A percentile compares a stretch with the other conserved stretches of the same genome.
Conservation (phyloP, 2,797 vertebrate species). For the Rhynchotus rufescens region DNA sequence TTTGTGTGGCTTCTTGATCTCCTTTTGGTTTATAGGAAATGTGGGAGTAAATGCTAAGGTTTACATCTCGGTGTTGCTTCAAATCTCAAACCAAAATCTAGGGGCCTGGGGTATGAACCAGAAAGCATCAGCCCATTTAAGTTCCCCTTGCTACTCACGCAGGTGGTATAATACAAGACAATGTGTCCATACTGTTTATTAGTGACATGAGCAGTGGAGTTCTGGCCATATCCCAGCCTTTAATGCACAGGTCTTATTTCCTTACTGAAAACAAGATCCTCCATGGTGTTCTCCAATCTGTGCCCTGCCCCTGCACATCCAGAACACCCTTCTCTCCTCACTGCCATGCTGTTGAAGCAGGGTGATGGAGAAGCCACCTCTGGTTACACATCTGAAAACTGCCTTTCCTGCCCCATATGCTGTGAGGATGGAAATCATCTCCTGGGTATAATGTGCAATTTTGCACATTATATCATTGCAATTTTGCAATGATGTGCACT, state of each 20-base stretch:
- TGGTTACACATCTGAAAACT: neutral
- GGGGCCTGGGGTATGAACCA: neutral
- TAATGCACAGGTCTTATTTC: neutral
- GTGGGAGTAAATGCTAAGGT: neutral
- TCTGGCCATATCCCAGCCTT: neutral
- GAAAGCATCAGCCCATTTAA: neutral
- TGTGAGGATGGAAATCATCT: neutral
- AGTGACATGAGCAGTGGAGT: accelerated
- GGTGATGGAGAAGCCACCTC: neutral
- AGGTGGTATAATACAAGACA: neutral
- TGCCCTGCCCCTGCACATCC: neutral
- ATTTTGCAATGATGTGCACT: neutral
- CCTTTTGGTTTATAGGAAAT: neutral
- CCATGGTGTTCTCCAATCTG: neutral
- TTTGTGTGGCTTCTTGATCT: neutral
- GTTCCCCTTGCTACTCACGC: slow-evolving; percentile 12
- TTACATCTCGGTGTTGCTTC: neutral
- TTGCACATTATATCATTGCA: too few species aligned
- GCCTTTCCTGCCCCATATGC: neutral
- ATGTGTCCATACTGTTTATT: neutral
- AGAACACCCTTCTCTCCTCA: neutral
- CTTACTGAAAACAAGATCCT: neutral
- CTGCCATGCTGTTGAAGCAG: accelerated
- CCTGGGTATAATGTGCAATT: neutral
- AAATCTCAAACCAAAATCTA: neutral